A percentile compares a stretch with the other conserved stretches of the same genome.
phyloP scores from a whole-genome alignment of 2,797 vertebrate genomes.

The Chiroxiphia lanceolata region DNA sequence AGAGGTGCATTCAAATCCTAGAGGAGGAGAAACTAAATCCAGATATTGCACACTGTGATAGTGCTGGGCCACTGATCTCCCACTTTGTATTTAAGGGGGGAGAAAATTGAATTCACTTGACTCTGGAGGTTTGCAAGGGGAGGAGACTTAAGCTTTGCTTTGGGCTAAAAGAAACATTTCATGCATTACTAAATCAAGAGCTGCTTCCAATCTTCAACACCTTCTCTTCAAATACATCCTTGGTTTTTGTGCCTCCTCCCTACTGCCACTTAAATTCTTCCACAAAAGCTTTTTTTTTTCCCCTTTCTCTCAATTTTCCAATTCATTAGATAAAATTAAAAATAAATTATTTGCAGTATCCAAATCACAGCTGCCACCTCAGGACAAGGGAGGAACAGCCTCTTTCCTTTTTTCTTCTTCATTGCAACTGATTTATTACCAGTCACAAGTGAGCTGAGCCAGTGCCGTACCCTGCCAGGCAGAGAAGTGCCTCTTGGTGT shows the following conservation, averaged over 20 bases:
- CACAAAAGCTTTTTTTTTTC: fast-evolving
- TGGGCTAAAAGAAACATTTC: background rate
- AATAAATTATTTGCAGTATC: background rate
- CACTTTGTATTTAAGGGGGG: background rate
- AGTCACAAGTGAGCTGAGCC: background rate
- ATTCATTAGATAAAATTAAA: constrained; percentile 14
- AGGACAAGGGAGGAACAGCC: background rate
- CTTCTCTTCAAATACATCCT: background rate
- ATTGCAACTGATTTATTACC: background rate
- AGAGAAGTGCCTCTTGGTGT: background rate
- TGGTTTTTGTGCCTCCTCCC: background rate
- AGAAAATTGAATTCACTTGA: background rate
- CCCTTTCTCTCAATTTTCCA: background rate
- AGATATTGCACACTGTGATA: background rate
- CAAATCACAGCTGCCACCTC: background rate
- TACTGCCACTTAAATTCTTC: background rate
- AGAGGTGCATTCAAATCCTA: background rate
- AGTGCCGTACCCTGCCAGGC: background rate
- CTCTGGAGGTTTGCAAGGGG: background rate
- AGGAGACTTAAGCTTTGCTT: background rate
- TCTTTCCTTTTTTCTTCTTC: background rate
- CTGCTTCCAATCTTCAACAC: background rate
- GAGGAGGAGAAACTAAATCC: background rate
- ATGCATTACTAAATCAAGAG: background rate
- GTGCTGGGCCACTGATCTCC: background rate